A percentile compares a stretch with the other conserved stretches of the same genome.
Evolutionary conservation across 2,797 vertebrate species (phyloP).

Genomic region (Labroides dimidiatus): DNA sequence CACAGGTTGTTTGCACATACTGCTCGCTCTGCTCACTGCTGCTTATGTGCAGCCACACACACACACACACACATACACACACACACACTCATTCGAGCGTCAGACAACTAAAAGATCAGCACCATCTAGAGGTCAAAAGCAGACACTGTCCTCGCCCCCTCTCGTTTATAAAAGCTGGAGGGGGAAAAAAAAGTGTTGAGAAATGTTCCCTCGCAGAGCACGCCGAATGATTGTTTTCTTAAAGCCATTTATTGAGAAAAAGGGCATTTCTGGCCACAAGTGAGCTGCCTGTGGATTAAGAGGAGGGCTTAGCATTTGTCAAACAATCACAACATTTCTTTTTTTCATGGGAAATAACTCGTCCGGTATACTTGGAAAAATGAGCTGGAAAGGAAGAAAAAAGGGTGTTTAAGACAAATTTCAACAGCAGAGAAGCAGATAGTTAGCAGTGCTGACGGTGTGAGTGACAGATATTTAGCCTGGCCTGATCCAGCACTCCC

Average conservation of each 20-base stretch:
- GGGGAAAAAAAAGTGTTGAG: conserved; percentile 20
- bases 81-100: conserved; percentile 14
- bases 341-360: conserved; percentile 8
- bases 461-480: conserved; percentile 71
- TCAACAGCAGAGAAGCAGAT: conserved; percentile 39
- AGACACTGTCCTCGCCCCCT: conserved; percentile 31
- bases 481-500: conserved; percentile 57
- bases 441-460: conserved; percentile 29
- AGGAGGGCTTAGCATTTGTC: conserved; percentile 36
- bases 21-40: conserved; percentile 31
- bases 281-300: conserved; percentile 33
- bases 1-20: conserved; percentile 65
- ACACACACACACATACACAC: neutral
- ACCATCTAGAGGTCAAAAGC: conserved; percentile 89
- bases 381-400: neutral
- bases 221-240: conserved; percentile 38
- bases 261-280: conserved; percentile 42
- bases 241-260: conserved; percentile 39
- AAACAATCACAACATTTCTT: conserved; percentile 16
- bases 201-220: conserved; percentile 31
- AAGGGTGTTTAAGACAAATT: conserved; percentile 17
- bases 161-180: neutral
- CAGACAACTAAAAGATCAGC: conserved; percentile 88
- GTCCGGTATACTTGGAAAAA: conserved; percentile 14
- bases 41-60: conserved; percentile 20